phyloP scores from a whole-genome alignment of 1,140 invertebrate species.

The Araneus ventricosus region DNA sequence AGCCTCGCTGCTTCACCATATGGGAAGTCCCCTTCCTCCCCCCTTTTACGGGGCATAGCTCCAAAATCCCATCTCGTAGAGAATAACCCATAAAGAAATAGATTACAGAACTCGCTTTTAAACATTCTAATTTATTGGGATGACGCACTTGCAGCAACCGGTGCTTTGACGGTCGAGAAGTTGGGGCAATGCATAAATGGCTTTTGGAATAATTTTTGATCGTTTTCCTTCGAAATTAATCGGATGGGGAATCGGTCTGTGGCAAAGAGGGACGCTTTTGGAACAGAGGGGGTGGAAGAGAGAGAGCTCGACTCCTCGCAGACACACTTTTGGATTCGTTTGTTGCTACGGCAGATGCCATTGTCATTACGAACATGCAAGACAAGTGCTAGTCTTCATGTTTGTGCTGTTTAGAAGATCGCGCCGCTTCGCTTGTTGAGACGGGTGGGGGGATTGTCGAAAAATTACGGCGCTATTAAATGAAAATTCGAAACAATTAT shows the following conservation, averaged over 20 bases:
- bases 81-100: constrained; percentile 67
- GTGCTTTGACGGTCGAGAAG: constrained; percentile 5
- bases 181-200: constrained; percentile 51
- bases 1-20: background rate
- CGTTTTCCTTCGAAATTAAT: constrained; percentile 69
- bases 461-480: constrained; percentile 1
- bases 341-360: constrained; percentile 52
- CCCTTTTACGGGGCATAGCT: background rate
- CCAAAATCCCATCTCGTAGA: constrained; percentile 17
- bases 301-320: background rate
- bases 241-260: constrained; percentile 26
- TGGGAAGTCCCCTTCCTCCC: background rate
- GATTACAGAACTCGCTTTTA: constrained; percentile 68
- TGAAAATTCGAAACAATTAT: constrained; percentile 6
- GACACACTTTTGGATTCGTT: constrained; percentile 37
- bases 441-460: background rate
- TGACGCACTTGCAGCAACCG: constrained; percentile 5
- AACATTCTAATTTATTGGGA: constrained; percentile 69
- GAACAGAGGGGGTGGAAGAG: background rate
- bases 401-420: constrained; percentile 21
- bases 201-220: constrained; percentile 70
- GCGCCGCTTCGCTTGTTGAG: background rate
- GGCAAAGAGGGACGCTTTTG: background rate
- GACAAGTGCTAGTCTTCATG: constrained; percentile 55
- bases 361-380: constrained; percentile 62